Percentiles rank a stretch among this genome's conserved stretches.
phyloP scores from a whole-genome alignment of 2,888 invertebrate species.

The Drosophila diplacantha region DNA sequence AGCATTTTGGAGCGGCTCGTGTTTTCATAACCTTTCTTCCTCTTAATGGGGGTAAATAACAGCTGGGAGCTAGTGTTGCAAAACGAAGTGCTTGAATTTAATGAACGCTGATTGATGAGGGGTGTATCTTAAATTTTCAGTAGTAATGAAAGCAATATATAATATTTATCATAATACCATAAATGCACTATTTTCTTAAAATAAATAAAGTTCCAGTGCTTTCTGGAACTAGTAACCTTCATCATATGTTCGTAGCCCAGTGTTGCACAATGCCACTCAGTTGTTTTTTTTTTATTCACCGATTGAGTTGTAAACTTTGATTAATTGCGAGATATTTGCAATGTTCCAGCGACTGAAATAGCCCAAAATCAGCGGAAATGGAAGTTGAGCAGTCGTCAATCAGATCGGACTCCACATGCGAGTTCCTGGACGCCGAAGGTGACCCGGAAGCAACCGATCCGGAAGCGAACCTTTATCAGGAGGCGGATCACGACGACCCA shows the following conservation, averaged over 20 bases:
- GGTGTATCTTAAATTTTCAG: neutral
- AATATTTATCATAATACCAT: no score
- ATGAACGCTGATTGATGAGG: neutral
- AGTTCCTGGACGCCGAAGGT: conserved; percentile 74
- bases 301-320: conserved; percentile 24
- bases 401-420: conserved; percentile 61
- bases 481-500: conserved; percentile 51
- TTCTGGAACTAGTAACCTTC: neutral
- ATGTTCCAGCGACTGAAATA: conserved; percentile 21
- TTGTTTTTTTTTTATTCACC: conserved; percentile 13
- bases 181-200: neutral
- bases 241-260: conserved; percentile 24
- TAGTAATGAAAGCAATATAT: neutral
- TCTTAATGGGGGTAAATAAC: conserved; percentile 16
- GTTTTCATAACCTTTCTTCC: conserved; percentile 62
- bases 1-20: conserved; percentile 60
- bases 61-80: conserved; percentile 29
- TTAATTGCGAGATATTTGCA: conserved; percentile 39
- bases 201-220: neutral
- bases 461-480: conserved; percentile 57
- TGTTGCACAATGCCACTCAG: conserved; percentile 14
- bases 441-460: conserved; percentile 42
- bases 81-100: neutral
- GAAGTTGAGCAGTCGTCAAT: conserved; percentile 62
- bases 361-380: conserved; percentile 41